A percentile compares a stretch with the other conserved stretches of the same genome.
Conservation (phyloP, 2,797 vertebrate species). For the Eidolon dupreanum region DNA sequence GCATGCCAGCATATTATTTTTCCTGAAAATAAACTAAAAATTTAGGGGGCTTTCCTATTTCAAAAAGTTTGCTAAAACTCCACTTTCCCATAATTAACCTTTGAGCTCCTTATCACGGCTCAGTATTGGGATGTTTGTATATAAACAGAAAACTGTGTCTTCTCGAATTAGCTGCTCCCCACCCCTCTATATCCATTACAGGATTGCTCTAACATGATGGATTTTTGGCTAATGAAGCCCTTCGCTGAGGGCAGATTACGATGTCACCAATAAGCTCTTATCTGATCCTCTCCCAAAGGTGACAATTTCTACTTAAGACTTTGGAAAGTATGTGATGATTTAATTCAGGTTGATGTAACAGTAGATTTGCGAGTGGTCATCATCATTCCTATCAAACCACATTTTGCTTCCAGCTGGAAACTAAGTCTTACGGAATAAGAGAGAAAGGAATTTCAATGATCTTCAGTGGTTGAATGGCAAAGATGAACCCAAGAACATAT, state of each 20-base stretch:
- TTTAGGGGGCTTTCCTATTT: not conserved
- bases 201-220: not conserved
- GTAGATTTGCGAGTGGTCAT: constrained; percentile 42
- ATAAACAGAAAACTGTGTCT: constrained; percentile 52
- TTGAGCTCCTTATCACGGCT: constrained; percentile 19
- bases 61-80: constrained; percentile 33
- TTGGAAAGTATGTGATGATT: constrained; percentile 50
- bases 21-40: constrained; percentile 17
- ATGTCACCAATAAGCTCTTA: constrained; percentile 64
- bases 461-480: constrained; percentile 1
- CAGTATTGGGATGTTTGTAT: constrained; percentile 5
- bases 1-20: not conserved
- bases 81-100: constrained; percentile 37
- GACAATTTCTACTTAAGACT: constrained; percentile 62
- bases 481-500: not conserved
- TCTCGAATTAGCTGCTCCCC: constrained; percentile 23
- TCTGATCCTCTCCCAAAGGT: constrained; percentile 58
- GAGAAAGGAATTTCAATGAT: constrained; percentile 49
- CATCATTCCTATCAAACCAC: not conserved
- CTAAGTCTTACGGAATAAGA: constrained; percentile 45
- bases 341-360: constrained; percentile 34
- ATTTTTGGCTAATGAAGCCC: constrained; percentile 47
- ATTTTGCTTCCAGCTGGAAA: constrained; percentile 46
- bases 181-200: not conserved
- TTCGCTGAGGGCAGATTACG: constrained; percentile 32